phyloP scores from a whole-genome alignment of 1,140 invertebrate genomes.

The Tachypleus tridentatus region DNA sequence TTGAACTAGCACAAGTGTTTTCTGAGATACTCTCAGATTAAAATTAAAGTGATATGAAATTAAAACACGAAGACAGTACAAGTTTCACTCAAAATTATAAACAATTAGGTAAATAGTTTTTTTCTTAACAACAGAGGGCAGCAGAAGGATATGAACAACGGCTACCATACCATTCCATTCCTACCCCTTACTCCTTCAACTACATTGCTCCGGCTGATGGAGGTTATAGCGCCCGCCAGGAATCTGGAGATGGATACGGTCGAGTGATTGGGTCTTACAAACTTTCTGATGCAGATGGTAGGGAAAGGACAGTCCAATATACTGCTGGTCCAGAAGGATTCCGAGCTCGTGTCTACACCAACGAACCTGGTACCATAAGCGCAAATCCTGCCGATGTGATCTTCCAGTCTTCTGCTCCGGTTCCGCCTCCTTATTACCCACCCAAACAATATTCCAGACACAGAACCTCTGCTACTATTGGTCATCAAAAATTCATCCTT shows the following conservation, averaged over 20 bases:
- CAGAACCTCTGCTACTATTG: too few relatives aligned
- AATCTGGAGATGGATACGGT: conserved; percentile 14
- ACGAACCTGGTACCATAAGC: conserved; percentile 1
- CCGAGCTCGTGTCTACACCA: conserved; percentile 17
- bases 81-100: too few relatives aligned
- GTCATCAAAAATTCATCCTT: too few relatives aligned
- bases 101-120: too few relatives aligned
- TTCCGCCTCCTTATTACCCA: background rate
- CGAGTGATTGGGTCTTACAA: conserved; percentile 19
- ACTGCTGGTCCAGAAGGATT: conserved; percentile 28
- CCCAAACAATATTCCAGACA: too few relatives aligned
- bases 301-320: conserved; percentile 25
- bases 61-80: too few relatives aligned
- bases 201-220: conserved; percentile 22
- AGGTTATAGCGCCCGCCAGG: background rate
- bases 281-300: conserved; percentile 21
- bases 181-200: conserved; percentile 19
- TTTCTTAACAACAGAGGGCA: too few relatives aligned
- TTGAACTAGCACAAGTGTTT: too few relatives aligned
- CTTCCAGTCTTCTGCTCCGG: background rate
- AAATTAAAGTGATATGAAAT: too few relatives aligned
- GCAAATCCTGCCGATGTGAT: background rate
- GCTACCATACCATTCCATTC: too few relatives aligned
- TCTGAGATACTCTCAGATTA: too few relatives aligned
- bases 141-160: too few relatives aligned